Evolutionary conservation across 92 coral and sea anemone genomes (phyloP).

Genomic region (Paramuricea clavata): DNA sequence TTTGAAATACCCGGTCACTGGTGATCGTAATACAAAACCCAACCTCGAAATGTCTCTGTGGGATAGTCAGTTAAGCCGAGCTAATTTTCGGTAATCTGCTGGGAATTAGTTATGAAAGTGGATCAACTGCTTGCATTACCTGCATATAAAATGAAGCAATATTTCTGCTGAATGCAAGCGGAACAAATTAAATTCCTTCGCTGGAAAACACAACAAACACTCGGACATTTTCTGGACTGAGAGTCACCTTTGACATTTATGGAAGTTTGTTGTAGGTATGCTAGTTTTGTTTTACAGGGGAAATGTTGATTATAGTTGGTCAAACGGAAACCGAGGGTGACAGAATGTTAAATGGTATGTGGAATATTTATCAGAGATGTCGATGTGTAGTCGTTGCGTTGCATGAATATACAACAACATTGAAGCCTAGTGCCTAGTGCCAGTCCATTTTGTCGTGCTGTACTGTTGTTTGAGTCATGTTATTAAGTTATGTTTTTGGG

Average conservation of each 20-base stretch:
- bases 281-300: not conserved
- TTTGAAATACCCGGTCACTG: not conserved
- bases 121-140: not conserved
- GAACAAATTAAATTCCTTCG: slow-evolving; percentile 7
- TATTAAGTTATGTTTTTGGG: too few species aligned
- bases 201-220: not conserved
- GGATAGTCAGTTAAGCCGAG: slow-evolving; percentile 1
- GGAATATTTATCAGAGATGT: not conserved
- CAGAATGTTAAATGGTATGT: not conserved
- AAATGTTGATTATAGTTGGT: not conserved
- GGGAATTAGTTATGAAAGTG: not conserved
- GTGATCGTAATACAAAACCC: not conserved
- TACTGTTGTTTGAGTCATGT: too few species aligned
- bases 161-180: not conserved
- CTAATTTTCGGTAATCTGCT: slow-evolving; percentile 16
- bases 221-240: too few species aligned
- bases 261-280: not conserved
- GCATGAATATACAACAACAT: too few species aligned
- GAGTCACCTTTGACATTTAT: not conserved
- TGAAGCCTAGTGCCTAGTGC: too few species aligned
- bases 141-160: not conserved
- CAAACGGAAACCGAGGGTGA: slow-evolving; percentile 15
- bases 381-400: not conserved
- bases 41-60: not conserved
- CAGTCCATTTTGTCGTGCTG: too few species aligned